Percentiles rank a stretch among this genome's conserved stretches.
Evolutionary conservation across 2,888 invertebrate species (phyloP).

Genomic region (Tridacna gigas): DNA sequence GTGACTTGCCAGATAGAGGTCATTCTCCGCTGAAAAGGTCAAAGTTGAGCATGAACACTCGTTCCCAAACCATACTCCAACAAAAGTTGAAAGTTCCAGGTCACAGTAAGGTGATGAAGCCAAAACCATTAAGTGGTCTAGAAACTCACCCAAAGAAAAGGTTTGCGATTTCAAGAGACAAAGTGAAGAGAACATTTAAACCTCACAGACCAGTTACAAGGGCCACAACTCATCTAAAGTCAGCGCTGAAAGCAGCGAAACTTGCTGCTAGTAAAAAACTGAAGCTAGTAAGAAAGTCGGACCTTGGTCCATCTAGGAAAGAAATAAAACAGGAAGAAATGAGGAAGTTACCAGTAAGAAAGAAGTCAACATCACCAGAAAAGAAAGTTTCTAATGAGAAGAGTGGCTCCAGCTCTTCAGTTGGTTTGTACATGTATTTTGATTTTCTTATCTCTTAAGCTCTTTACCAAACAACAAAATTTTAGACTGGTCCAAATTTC

Average conservation of each 20-base stretch:
- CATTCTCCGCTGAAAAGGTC: conserved; percentile 40
- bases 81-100: conserved; percentile 23
- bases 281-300: conserved; percentile 34
- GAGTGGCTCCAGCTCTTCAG: conserved; percentile 15
- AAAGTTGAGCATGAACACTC: conserved; percentile 32
- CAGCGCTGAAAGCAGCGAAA: conserved; percentile 60
- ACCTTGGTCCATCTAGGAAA: not conserved
- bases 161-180: conserved; percentile 27
- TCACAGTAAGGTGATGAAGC: conserved; percentile 6
- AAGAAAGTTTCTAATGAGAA: conserved; percentile 16
- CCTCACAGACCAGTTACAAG: conserved; percentile 61
- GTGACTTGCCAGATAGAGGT: conserved; percentile 31
- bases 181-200: conserved; percentile 51
- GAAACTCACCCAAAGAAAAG: conserved; percentile 60
- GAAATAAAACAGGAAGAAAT: not conserved
- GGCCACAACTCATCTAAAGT: conserved; percentile 61
- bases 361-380: conserved; percentile 13
- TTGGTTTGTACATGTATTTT: conserved; percentile 14
- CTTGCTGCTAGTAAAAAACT: conserved; percentile 61
- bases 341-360: not conserved
- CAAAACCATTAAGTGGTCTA: conserved; percentile 22
- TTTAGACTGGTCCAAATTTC: conserved; percentile 1
- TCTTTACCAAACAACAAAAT: not conserved
- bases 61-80: conserved; percentile 29
- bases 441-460: no score